A percentile compares a stretch with the other conserved stretches of the same genome.
These are phyloP conservation scores for Nymphicus hollandicus DNA, from an alignment of 2,113 vertebrate genomes.

Conservation along the genomic window DNA sequence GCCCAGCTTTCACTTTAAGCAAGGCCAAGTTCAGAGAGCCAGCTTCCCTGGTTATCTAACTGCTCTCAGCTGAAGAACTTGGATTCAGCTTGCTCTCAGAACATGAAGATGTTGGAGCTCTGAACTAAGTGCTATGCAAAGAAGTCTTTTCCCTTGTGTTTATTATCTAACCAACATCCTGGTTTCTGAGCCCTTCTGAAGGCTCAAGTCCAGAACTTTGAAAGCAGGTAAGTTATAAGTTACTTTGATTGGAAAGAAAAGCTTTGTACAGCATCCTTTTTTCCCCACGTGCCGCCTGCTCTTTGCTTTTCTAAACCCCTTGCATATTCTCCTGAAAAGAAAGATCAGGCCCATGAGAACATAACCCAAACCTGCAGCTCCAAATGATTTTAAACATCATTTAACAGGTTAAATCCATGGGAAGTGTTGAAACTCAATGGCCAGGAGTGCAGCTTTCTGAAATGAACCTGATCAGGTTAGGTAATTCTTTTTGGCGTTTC, in stretches of 20 bases:
- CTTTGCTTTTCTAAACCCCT: neutral
- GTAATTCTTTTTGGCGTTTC: neutral
- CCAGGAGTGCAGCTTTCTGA: neutral
- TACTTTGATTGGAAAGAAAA: neutral
- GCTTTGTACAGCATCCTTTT: neutral
- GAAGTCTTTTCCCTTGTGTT: neutral
- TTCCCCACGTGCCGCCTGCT: fast-evolving
- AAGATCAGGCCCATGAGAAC: neutral
- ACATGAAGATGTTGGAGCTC: neutral
- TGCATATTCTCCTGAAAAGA: neutral
- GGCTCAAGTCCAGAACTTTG: neutral
- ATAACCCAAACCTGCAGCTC: neutral
- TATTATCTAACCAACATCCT: neutral
- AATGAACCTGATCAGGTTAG: neutral
- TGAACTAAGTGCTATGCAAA: neutral
- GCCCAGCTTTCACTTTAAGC: neutral
- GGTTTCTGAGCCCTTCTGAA: neutral
- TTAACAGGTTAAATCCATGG: neutral
- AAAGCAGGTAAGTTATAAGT: neutral
- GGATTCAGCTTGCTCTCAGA: neutral
- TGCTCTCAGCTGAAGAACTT: neutral
- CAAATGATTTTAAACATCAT: neutral
- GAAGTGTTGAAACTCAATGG: neutral
- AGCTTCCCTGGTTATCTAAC: fast-evolving
- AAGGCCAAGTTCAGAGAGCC: neutral